A percentile compares a stretch with the other conserved stretches of the same genome.
phyloP scores from a whole-genome alignment of 2,888 invertebrate genomes.

The Mythimna lalbum region DNA sequence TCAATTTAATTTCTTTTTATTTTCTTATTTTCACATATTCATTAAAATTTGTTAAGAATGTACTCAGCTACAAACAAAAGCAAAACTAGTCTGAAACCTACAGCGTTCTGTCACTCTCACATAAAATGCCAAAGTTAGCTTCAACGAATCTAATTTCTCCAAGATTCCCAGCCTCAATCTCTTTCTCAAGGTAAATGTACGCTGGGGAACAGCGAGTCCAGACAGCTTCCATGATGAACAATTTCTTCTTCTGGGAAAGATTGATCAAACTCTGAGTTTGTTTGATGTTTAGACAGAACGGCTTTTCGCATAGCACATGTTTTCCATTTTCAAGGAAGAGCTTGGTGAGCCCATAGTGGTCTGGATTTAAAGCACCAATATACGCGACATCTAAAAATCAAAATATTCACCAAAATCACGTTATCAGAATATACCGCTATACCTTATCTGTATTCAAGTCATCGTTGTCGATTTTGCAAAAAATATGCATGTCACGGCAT shows the following conservation, averaged over 20 bases:
- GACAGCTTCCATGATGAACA: conserved; percentile 97
- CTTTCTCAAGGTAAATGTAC: conserved; percentile 93
- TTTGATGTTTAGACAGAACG: conserved; percentile 94
- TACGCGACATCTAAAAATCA: conserved; percentile 95
- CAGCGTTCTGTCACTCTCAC: conserved; percentile 81
- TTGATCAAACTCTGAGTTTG: conserved; percentile 93
- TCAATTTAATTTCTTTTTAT: background rate
- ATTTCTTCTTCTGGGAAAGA: conserved; percentile 92
- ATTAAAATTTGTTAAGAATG: background rate
- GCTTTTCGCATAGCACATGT: conserved; percentile 97
- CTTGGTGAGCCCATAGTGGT: conserved; percentile 93
- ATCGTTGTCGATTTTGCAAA: background rate
- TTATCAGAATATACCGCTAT: background rate
- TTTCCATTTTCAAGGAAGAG: conserved; percentile 95
- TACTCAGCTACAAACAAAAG: background rate
- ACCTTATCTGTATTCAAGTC: background rate
- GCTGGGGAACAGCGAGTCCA: conserved; percentile 96
- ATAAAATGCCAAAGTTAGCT: conserved; percentile 92
- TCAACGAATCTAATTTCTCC: conserved; percentile 93
- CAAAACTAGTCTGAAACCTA: conserved; percentile 59
- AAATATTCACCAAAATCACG: background rate
- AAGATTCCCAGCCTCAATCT: conserved; percentile 92
- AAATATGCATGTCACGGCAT: conserved; percentile 4
- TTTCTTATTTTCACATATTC: background rate
- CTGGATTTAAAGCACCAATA: conserved; percentile 94